phyloP scores from a whole-genome alignment of 2,113 vertebrate genomes.

The Nycticebus coucang region DNA sequence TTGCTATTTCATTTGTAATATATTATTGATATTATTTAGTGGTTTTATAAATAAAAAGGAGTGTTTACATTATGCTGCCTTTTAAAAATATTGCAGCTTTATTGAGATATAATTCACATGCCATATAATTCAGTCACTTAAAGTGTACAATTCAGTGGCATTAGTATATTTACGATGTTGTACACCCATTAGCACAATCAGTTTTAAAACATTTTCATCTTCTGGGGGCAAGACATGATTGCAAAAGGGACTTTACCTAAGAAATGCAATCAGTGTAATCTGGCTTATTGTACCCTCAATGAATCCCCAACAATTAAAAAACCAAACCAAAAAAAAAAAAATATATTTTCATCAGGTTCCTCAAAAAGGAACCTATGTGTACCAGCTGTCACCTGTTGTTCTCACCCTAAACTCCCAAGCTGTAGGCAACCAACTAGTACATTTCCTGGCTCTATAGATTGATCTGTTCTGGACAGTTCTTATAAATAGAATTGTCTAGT shows the following conservation, averaged over 20 bases:
- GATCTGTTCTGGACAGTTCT: background rate
- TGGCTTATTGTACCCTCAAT: too few species aligned
- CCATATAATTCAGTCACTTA: background rate
- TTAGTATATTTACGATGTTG: background rate
- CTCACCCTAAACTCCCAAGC: background rate
- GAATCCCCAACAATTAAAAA: too few species aligned
- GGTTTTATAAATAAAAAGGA: slow-evolving; percentile 30
- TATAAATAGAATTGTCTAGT: background rate
- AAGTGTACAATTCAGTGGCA: background rate
- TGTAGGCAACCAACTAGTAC: background rate
- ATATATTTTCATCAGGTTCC: too few species aligned
- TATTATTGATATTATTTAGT: background rate
- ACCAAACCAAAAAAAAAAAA: too few species aligned
- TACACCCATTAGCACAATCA: background rate
- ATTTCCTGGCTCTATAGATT: background rate
- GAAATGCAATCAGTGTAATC: too few species aligned
- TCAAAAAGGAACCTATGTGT: background rate
- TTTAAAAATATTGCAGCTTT: background rate
- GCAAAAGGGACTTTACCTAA: too few species aligned
- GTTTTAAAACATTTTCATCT: background rate
- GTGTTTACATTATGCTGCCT: background rate
- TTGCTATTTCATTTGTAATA: background rate
- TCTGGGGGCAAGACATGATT: too few species aligned
- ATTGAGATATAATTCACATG: background rate
- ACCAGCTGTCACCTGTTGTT: background rate